phyloP scores from a whole-genome alignment of 2,888 invertebrate species.

The Macrosiphum euphorbiae region DNA sequence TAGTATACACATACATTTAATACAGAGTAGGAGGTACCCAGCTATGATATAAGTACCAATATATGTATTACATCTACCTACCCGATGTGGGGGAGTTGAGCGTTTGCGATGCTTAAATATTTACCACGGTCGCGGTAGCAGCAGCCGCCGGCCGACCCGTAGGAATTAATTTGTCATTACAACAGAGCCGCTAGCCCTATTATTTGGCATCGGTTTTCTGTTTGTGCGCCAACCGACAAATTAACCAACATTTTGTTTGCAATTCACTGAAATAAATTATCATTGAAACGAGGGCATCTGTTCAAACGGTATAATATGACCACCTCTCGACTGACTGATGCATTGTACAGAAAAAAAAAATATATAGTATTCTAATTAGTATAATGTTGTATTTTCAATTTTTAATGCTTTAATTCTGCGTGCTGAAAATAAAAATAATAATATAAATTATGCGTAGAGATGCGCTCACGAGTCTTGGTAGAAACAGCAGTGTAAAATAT shows the following conservation, averaged over 20 bases:
- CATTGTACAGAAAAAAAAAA: not conserved
- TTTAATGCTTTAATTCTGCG: not conserved
- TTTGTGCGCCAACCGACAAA: constrained; percentile 63
- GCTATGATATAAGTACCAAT: not conserved
- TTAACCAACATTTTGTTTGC: constrained; percentile 62
- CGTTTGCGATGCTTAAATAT: constrained; percentile 46
- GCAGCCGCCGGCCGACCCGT: constrained; percentile 44
- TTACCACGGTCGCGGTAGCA: constrained; percentile 36
- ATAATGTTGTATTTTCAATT: not conserved
- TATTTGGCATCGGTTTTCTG: constrained; percentile 62
- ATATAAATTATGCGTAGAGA: not conserved
- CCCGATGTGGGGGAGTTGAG: not conserved
- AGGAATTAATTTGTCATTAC: constrained; percentile 63
- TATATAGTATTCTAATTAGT: not conserved
- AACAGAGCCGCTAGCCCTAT: constrained; percentile 16
- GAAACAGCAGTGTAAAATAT: not conserved
- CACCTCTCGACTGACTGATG: not conserved
- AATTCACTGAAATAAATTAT: constrained; percentile 26
- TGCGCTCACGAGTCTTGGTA: not conserved
- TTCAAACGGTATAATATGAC: constrained; percentile 12
- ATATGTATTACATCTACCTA: not conserved
- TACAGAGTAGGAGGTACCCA: not conserved
- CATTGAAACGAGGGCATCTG: constrained; percentile 44
- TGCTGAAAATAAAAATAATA: not conserved
- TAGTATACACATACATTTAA: not conserved